Evolutionary conservation across 2,797 vertebrate species (phyloP).

Genomic region (Enteromius afrohamiltoni): DNA sequence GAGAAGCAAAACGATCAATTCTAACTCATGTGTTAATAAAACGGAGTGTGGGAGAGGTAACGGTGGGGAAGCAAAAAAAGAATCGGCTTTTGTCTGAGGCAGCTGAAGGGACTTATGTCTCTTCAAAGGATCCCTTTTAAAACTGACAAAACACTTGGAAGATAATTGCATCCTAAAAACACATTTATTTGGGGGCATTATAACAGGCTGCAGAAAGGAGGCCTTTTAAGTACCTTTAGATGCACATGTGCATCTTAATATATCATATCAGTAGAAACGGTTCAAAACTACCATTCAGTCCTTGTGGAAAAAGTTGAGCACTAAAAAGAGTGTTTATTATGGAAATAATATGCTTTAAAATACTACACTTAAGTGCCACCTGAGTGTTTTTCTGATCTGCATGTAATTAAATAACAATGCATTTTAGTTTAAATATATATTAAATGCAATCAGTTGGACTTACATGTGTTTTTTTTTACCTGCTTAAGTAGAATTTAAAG

Average conservation of each 20-base stretch:
- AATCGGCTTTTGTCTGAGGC: slow-evolving; percentile 45
- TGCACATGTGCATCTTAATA: not conserved
- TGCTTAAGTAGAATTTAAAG: not conserved
- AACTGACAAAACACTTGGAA: slow-evolving; percentile 31
- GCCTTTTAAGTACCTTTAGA: slow-evolving; percentile 11
- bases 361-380: not conserved
- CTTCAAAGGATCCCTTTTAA: slow-evolving; percentile 31
- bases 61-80: slow-evolving; percentile 19
- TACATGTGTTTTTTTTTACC: not conserved
- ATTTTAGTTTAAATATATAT: not conserved
- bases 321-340: not conserved
- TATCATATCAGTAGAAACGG: not conserved
- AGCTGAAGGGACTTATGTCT: slow-evolving; percentile 30
- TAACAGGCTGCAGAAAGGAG: not conserved
- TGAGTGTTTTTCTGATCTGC: not conserved
- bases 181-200: not conserved
- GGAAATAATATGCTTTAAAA: not conserved
- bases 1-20: slow-evolving; percentile 57
- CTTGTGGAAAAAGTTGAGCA: not conserved
- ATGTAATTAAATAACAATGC: not conserved
- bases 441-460: not conserved
- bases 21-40: slow-evolving; percentile 54
- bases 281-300: not conserved
- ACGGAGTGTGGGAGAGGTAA: slow-evolving; percentile 41
- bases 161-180: slow-evolving; percentile 23